Percentiles rank a stretch among this genome's conserved stretches.
Conservation (phyloP, 2,888 invertebrate species). For the Campoplex nolae region DNA sequence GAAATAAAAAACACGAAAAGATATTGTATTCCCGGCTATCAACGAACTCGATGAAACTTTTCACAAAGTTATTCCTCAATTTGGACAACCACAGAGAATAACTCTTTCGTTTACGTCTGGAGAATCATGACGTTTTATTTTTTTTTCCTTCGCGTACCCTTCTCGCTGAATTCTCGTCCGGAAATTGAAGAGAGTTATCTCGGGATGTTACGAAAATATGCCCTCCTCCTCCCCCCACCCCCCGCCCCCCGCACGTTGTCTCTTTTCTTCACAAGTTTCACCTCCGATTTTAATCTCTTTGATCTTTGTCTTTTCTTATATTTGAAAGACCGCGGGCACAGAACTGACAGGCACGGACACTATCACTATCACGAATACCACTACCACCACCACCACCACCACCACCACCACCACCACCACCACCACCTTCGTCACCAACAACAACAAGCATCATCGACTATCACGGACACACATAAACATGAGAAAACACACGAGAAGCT, state of each 20-base stretch:
- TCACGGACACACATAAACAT: neutral
- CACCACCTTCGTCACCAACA: conserved; percentile 26
- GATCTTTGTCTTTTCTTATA: conserved; percentile 8
- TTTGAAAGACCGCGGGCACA: conserved; percentile 43
- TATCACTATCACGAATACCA: conserved; percentile 3
- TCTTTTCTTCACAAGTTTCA: neutral
- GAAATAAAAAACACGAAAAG: neutral
- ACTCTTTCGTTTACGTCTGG: conserved; percentile 17
- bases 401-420: conserved; percentile 5
- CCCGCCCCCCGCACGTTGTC: neutral
- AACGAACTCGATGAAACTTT: conserved; percentile 4
- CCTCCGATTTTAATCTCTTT: neutral
- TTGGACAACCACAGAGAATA: conserved; percentile 26
- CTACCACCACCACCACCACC: conserved; percentile 21
- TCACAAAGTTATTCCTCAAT: neutral
- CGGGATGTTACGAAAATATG: conserved; percentile 23
- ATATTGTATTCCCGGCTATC: neutral
- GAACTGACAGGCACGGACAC: conserved; percentile 6
- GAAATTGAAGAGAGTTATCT: neutral
- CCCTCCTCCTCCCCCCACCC: neutral
- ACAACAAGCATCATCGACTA: conserved; percentile 18
- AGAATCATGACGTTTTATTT: neutral
- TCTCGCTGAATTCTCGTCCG: conserved; percentile 1
- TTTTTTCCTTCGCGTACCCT: neutral
- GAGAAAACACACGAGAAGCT: neutral